Conservation (phyloP, 2,113 vertebrate genomes). For the Neopipo cinnamomea region DNA sequence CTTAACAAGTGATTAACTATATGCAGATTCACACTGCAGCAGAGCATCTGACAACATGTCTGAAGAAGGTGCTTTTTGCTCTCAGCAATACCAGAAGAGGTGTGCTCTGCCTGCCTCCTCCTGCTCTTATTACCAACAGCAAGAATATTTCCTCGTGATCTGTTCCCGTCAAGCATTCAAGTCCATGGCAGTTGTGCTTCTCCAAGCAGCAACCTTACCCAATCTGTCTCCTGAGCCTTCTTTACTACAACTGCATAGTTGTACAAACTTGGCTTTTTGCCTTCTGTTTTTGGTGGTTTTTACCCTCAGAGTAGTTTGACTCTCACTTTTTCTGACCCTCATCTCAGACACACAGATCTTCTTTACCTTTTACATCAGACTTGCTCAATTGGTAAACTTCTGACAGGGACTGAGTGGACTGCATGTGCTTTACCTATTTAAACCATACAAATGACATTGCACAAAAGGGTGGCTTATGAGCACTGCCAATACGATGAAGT, state of each 20-base stretch:
- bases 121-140: not conserved
- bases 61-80: not conserved
- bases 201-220: not conserved
- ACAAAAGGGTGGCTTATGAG: accelerated
- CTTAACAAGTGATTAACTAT: not conserved
- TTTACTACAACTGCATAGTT: not conserved
- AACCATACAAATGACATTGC: not conserved
- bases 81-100: not conserved
- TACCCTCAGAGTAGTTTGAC: not conserved
- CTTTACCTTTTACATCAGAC: not conserved
- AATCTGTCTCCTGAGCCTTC: not conserved
- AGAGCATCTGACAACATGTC: not conserved
- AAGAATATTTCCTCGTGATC: not conserved
- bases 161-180: not conserved
- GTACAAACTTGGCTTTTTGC: not conserved
- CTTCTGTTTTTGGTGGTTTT: not conserved
- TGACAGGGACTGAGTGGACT: not conserved
- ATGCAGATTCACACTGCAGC: not conserved
- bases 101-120: not conserved
- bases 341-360: not conserved
- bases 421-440: not conserved
- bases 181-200: not conserved
- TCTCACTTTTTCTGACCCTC: not conserved
- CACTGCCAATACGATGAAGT: accelerated
- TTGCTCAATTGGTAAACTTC: not conserved